Conservation (phyloP, 2,797 vertebrate species). For the Karalla daura region DNA sequence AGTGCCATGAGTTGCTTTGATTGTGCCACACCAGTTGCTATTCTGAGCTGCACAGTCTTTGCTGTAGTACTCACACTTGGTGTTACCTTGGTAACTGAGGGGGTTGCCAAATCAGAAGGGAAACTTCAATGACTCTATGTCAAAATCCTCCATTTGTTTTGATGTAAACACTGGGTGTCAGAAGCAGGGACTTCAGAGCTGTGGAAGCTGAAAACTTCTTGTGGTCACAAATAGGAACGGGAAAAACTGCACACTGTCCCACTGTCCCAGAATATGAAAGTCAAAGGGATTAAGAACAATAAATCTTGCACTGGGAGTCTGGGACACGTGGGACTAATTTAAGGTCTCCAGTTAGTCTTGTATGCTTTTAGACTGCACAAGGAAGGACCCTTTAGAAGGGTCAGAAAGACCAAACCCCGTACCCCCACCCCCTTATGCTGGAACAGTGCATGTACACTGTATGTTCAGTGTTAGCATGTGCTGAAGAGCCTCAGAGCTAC, state of each 20-base stretch:
- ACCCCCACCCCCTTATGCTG: too few species aligned
- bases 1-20: not conserved
- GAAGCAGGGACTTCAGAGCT: not conserved
- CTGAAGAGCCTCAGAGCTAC: conserved; percentile 37
- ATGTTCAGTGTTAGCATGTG: not conserved
- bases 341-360: too few species aligned
- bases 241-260: not conserved
- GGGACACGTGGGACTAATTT: too few species aligned
- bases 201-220: conserved; percentile 7
- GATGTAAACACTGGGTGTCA: not conserved
- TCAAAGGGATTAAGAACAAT: not conserved
- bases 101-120: not conserved
- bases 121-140: not conserved
- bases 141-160: conserved; percentile 9
- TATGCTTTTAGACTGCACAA: too few species aligned
- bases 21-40: not conserved
- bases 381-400: too few species aligned
- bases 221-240: not conserved
- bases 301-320: conserved; percentile 5
- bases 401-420: too few species aligned
- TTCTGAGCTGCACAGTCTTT: not conserved
- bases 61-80: not conserved
- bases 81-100: not conserved
- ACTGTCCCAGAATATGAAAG: conserved; percentile 7
- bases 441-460: not conserved